These are phyloP conservation scores for Chymomyza procnemis DNA, from an alignment of 2,888 invertebrate species.

Conservation along the genomic window DNA sequence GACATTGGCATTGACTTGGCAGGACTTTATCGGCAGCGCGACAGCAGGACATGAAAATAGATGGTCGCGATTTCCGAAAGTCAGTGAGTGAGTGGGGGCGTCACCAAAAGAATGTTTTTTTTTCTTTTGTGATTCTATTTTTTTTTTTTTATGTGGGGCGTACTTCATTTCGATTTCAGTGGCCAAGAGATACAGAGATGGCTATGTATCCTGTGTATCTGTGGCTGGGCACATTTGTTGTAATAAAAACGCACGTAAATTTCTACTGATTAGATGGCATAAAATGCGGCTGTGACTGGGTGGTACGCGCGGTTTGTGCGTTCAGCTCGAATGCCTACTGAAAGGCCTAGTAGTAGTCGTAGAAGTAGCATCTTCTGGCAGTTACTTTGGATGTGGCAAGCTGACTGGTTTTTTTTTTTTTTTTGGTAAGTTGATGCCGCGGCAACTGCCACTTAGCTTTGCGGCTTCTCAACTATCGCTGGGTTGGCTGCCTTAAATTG, in stretches of 20 bases:
- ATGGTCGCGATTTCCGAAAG: neutral
- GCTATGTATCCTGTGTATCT: no score
- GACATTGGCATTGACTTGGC: neutral
- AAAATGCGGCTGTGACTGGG: neutral
- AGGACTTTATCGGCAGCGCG: neutral
- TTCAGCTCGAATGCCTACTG: neutral
- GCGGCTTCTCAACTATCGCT: neutral
- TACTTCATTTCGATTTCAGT: neutral
- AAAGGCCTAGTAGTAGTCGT: neutral
- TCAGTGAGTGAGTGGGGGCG: neutral
- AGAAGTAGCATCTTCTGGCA: no score
- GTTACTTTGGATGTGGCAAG: neutral
- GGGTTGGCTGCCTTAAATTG: neutral
- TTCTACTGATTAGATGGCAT: neutral
- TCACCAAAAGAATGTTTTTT: neutral
- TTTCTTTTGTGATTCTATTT: no score
- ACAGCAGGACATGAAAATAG: neutral
- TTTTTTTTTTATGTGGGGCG: no score
- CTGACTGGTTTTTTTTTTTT: no score
- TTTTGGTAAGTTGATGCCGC: neutral
- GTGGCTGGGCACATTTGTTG: no score
- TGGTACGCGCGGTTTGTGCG: neutral
- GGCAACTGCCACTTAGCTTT: neutral
- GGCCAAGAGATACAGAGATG: neutral
- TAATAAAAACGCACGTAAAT: neutral